Conservation (phyloP, 2,888 invertebrate genomes). For the Keiferia lycopersicella region DNA sequence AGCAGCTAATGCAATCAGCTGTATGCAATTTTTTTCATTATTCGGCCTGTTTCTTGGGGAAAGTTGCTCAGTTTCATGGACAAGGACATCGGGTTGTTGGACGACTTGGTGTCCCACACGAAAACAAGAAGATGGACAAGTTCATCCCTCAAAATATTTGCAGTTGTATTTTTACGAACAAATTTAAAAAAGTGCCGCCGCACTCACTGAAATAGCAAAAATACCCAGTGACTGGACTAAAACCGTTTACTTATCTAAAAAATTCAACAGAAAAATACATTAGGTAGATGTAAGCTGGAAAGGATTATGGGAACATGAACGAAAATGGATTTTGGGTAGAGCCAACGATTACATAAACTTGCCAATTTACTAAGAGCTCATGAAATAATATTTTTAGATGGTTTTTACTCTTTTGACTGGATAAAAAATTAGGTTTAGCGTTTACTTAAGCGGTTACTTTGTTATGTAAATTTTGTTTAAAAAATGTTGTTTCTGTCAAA, state of each 20-base stretch:
- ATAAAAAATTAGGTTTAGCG: constrained; percentile 2
- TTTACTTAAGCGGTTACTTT: too few relatives aligned
- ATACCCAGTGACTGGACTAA: background rate
- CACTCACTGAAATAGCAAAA: background rate
- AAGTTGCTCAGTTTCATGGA: too few relatives aligned
- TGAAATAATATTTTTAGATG: constrained; percentile 7
- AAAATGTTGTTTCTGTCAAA: too few relatives aligned
- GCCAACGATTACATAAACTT: constrained; percentile 1
- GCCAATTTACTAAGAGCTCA: constrained; percentile 7
- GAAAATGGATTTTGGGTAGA: constrained; percentile 10
- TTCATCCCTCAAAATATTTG: too few relatives aligned
- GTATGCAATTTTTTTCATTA: too few relatives aligned
- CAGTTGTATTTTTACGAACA: background rate
- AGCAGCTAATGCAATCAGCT: too few relatives aligned
- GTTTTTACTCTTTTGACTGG: background rate
- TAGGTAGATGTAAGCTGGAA: constrained; percentile 11
- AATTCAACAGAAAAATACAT: constrained; percentile 15
- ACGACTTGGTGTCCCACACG: too few relatives aligned
- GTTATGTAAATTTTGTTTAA: too few relatives aligned
- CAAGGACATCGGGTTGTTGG: too few relatives aligned
- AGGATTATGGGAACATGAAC: constrained; percentile 18
- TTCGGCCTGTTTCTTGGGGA: too few relatives aligned
- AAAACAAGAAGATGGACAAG: too few relatives aligned
- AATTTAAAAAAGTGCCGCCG: background rate
- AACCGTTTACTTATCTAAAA: constrained; percentile 18